These are phyloP conservation scores for Irena cyanogastra DNA, from an alignment of 2,113 vertebrate species.

Conservation along the genomic window DNA sequence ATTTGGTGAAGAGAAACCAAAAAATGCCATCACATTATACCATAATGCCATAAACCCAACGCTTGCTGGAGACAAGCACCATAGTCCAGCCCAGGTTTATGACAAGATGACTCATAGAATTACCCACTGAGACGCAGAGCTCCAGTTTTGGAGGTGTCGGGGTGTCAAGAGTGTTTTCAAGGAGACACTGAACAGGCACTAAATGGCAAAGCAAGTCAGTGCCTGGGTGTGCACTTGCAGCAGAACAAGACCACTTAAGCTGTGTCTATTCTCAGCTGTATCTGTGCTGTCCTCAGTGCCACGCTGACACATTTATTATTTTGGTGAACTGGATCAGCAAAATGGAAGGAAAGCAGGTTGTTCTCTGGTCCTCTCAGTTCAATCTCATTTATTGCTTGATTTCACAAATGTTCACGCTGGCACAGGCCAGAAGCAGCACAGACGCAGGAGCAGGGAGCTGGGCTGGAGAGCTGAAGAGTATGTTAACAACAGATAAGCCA, in stretches of 20 bases:
- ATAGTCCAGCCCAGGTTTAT: neutral
- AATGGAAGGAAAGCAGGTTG: neutral
- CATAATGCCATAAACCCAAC: neutral
- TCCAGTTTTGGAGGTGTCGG: neutral
- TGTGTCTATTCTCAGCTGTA: neutral
- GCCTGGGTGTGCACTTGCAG: neutral
- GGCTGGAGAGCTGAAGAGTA: neutral
- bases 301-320: neutral
- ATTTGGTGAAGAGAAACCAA: neutral
- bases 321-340: neutral
- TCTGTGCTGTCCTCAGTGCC: neutral
- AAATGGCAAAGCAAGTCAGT: neutral
- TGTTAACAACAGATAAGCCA: neutral
- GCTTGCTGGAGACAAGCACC: neutral
- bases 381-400: neutral
- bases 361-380: neutral
- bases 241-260: neutral
- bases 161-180: neutral
- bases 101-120: neutral
- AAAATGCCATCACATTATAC: neutral
- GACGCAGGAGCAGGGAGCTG: neutral
- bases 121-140: fast-evolving
- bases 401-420: neutral
- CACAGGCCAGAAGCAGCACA: neutral
- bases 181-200: neutral